Evolutionary conservation across 2,888 invertebrate genomes (phyloP).

Genomic region (Cactoblastis cactorum): DNA sequence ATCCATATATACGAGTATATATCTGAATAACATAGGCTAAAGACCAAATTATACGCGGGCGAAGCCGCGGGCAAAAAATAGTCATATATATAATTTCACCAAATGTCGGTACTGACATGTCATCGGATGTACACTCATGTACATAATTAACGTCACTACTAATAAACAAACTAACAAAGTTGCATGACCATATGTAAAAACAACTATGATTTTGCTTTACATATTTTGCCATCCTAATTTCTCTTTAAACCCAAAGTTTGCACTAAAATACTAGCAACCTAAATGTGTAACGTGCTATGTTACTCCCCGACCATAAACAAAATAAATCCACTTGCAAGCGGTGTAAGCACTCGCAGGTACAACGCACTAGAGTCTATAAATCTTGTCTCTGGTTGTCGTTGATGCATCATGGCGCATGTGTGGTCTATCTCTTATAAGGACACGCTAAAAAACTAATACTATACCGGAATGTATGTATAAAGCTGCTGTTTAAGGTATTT

Average conservation of each 20-base stretch:
- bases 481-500: slow-evolving; percentile 1
- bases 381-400: slow-evolving; percentile 8
- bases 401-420: slow-evolving; percentile 5
- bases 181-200: no score
- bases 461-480: background rate
- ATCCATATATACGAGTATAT: no score
- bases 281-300: slow-evolving; percentile 8
- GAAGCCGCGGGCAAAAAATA: no score
- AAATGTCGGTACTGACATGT: no score
- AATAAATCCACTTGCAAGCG: slow-evolving; percentile 11
- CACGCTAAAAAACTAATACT: slow-evolving; percentile 6
- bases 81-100: no score
- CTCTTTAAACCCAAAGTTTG: background rate
- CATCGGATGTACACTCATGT: no score
- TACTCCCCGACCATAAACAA: slow-evolving; percentile 9
- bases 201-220: no score
- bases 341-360: slow-evolving; percentile 13
- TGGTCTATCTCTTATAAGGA: slow-evolving; percentile 5
- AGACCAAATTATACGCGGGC: no score
- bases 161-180: no score
- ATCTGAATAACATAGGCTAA: no score
- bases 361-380: slow-evolving; percentile 7
- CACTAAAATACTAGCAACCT: background rate
- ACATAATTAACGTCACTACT: no score
- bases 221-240: background rate